phyloP scores from a whole-genome alignment of 2,113 vertebrate species.

The Campylomormyrus numenius region DNA sequence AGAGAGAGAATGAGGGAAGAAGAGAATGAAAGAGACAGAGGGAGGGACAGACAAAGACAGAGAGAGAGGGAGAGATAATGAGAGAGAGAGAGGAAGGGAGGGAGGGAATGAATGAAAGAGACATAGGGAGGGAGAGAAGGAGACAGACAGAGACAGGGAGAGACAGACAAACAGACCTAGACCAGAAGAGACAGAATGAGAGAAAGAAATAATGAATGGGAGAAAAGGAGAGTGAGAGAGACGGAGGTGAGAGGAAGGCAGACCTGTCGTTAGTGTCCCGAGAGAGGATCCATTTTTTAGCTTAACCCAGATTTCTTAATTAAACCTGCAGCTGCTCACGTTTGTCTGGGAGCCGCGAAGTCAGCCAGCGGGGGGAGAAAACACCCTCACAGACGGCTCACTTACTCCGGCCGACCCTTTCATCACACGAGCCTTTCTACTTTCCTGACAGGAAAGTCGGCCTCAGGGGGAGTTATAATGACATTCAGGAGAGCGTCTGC shows the following conservation, averaged over 20 bases:
- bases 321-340: not conserved
- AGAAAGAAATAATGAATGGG: not conserved
- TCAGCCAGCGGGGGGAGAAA: not conserved
- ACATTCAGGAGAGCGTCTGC: not conserved
- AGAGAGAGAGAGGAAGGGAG: not conserved
- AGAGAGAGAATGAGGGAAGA: not conserved
- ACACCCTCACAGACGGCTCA: not conserved
- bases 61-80: not conserved
- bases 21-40: not conserved
- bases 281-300: not conserved
- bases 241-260: not conserved
- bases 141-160: not conserved
- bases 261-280: not conserved
- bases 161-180: not conserved
- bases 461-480: not conserved
- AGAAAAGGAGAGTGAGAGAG: conserved; percentile 15
- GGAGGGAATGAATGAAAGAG: not conserved
- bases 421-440: not conserved
- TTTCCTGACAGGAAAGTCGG: not conserved
- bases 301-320: not conserved
- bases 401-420: not conserved
- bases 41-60: conserved; percentile 10
- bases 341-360: not conserved
- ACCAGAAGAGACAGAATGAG: not conserved
- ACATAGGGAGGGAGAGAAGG: conserved; percentile 26